These are phyloP conservation scores for Trachurus trachurus DNA, from an alignment of 2,797 vertebrate genomes.

Conservation along the genomic window DNA sequence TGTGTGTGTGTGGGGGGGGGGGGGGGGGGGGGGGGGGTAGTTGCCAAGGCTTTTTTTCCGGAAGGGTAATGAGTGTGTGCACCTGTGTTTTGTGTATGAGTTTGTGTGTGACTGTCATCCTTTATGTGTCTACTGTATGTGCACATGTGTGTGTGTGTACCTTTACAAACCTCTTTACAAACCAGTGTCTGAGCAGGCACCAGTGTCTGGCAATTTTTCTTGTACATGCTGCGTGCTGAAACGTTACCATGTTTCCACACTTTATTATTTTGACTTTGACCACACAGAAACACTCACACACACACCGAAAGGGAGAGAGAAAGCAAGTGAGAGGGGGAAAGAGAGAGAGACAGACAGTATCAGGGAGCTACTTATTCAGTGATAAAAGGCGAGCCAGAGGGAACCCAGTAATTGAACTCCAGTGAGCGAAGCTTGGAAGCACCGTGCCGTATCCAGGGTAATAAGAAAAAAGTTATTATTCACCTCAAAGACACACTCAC, in stretches of 20 bases:
- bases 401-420: constrained; percentile 82
- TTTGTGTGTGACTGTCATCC: neutral
- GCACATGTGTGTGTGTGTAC: constrained; percentile 1
- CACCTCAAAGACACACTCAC: constrained; percentile 68
- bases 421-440: constrained; percentile 74
- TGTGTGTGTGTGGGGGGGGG: too few relatives aligned
- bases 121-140: constrained; percentile 17
- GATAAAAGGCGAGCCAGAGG: constrained; percentile 80
- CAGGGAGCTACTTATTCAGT: constrained; percentile 70
- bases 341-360: constrained; percentile 32
- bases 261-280: constrained; percentile 49
- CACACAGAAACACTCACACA: constrained; percentile 32
- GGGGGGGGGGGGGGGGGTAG: too few relatives aligned
- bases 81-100: constrained; percentile 12
- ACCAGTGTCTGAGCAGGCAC: constrained; percentile 12
- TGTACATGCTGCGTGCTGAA: constrained; percentile 29
- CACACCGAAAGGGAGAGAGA: neutral
- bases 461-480: constrained; percentile 80
- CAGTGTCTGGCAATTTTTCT: constrained; percentile 38
- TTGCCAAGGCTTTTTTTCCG: constrained; percentile 8
- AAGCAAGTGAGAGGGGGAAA: neutral
- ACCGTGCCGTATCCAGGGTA: constrained; percentile 71
- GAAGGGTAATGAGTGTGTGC: constrained; percentile 36
- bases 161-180: constrained; percentile 9
- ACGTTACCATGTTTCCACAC: constrained; percentile 31